Conservation (phyloP, 2,113 vertebrate species). For the Patagioenas fasciata region DNA sequence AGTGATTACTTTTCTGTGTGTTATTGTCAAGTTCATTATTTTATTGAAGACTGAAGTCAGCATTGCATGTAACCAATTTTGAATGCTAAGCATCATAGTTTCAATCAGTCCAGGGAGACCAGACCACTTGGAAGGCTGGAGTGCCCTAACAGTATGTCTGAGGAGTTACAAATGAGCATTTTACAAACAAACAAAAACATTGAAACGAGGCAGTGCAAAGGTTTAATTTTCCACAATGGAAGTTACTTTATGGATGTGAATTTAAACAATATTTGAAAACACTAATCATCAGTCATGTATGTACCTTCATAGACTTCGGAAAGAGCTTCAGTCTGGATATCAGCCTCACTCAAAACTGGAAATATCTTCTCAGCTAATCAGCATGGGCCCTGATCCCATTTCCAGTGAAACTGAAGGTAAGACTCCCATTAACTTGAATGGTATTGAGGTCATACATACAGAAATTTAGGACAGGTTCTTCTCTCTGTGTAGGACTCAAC, state of each 20-base stretch:
- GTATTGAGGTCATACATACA: neutral
- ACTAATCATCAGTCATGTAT: accelerated
- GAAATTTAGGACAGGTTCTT: neutral
- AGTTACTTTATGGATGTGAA: neutral
- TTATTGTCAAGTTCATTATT: neutral
- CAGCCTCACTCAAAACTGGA: neutral
- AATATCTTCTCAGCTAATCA: neutral
- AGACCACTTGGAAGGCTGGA: neutral
- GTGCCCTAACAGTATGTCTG: neutral
- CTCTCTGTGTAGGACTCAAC: neutral
- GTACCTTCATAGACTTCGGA: neutral
- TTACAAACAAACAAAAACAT: neutral
- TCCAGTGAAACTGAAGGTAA: neutral
- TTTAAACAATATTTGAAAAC: neutral
- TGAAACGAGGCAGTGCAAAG: neutral
- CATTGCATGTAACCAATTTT: neutral
- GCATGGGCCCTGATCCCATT: neutral
- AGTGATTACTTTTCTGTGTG: neutral
- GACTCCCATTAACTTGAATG: neutral
- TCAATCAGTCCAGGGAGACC: neutral
- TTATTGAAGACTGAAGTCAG: neutral
- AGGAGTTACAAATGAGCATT: neutral
- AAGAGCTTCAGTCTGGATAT: neutral
- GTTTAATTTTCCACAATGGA: neutral
- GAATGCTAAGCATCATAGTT: neutral